These are phyloP conservation scores for Parauchenoglanis punctatus DNA, from an alignment of 2,797 vertebrate species.

Conservation along the genomic window DNA sequence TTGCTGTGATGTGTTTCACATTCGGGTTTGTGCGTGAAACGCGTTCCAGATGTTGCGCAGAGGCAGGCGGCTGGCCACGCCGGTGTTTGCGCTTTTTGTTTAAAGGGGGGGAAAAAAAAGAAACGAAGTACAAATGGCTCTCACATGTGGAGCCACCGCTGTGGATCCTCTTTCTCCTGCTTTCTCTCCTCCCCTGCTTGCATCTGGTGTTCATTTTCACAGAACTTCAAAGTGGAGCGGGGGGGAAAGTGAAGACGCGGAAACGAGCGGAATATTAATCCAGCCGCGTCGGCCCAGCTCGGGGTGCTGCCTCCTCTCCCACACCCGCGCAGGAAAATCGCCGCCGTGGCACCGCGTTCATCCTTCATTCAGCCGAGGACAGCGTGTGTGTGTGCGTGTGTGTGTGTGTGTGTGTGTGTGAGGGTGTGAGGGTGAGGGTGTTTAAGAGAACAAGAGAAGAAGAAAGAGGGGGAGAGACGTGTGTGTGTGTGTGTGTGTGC, in stretches of 20 bases:
- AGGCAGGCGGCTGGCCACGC: slow-evolving; percentile 21
- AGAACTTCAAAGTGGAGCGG: slow-evolving; percentile 54
- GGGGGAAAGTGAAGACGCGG: slow-evolving; percentile 16
- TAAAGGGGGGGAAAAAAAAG: not conserved
- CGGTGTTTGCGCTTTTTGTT: slow-evolving; percentile 48
- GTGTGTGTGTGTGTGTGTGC: slow-evolving; percentile 43
- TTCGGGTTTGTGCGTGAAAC: slow-evolving; percentile 42
- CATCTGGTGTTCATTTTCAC: slow-evolving; percentile 61
- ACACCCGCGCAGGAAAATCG: slow-evolving; percentile 33
- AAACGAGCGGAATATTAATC: slow-evolving; percentile 59
- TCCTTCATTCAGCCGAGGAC: slow-evolving; percentile 35
- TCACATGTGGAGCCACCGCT: slow-evolving; percentile 40
- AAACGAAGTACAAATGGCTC: slow-evolving; percentile 33
- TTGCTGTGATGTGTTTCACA: slow-evolving; percentile 49
- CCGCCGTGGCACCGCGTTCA: slow-evolving; percentile 34
- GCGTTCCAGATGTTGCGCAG: slow-evolving; percentile 43
- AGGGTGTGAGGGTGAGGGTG: not conserved
- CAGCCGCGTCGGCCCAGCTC: slow-evolving; percentile 47
- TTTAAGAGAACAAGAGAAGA: slow-evolving; percentile 18
- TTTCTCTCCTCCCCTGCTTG: slow-evolving; percentile 31
- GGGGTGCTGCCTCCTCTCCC: slow-evolving; percentile 36
- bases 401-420: slow-evolving; percentile 19
- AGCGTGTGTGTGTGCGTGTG: not conserved
- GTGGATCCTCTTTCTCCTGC: slow-evolving; percentile 28
- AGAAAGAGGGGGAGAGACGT: not conserved